These are phyloP conservation scores for Pristionchus japonicus DNA, from an alignment of 2,888 invertebrate species.

Conservation along the genomic window DNA sequence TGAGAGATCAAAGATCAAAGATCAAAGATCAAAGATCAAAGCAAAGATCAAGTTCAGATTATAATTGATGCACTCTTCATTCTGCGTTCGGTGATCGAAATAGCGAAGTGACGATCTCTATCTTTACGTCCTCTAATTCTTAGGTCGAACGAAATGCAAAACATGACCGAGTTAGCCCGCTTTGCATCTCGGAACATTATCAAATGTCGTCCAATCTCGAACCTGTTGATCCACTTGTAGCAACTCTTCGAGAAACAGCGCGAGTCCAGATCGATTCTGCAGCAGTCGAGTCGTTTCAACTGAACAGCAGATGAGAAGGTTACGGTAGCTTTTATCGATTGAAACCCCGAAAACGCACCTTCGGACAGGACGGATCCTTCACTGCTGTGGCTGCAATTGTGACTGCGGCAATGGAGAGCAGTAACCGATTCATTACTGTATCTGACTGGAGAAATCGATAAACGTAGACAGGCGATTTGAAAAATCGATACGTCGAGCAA, in stretches of 20 bases:
- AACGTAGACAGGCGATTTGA: not conserved
- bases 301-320: not conserved
- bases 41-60: no score
- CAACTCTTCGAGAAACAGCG: slow-evolving; percentile 44
- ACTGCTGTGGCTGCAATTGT: not conserved
- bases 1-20: not conserved
- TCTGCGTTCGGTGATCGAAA: not conserved
- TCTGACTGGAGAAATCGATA: not conserved
- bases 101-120: no score
- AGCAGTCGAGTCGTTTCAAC: slow-evolving; percentile 45
- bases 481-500: no score
- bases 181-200: no score
- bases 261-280: slow-evolving; percentile 17
- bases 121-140: no score
- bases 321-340: not conserved
- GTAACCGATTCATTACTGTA: not conserved
- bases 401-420: not conserved
- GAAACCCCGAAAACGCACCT: not conserved
- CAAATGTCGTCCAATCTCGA: not conserved
- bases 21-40: not conserved
- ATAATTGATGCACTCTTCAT: not conserved
- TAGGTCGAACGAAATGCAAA: no score
- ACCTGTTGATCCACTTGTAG: slow-evolving; percentile 48
- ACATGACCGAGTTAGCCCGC: no score
- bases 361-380: slow-evolving; percentile 36